Base-by-base conservation (phyloP, 1,140 invertebrate species). In the Euwallacea similis region DNA sequence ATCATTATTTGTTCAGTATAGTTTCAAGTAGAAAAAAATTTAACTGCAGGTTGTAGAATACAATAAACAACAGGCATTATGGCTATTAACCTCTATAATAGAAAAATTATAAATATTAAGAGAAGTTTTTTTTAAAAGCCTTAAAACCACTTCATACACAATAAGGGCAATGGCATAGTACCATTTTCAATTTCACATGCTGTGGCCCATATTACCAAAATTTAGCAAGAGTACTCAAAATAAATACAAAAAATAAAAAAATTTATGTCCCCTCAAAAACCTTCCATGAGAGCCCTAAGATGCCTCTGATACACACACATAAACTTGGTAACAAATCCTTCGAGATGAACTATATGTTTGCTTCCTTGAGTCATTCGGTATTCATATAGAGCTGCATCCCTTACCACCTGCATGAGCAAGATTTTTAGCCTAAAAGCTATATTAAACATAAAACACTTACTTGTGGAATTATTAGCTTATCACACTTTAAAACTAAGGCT, bases 341-440 rank as follows among this genome's bases (percentile, higher is more conserved):
- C 97, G 46, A 99, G 84, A 82, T 99, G 96, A 78, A 96, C 97
- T 76, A 99, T 98, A n/a, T 90, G 87, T 84, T 99, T 99, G 69
- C 91, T 93, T 11, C 97, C 96, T 55, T 90, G 85, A 75, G 92
- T 89, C 85, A 98, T 90, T 69, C 93, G 87, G 80, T 98, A 93
- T 81, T 99, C 96, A 83, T 93, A 97, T 62, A 88, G 86, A 0
- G 96, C 93, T 9, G 97, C 97, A 74, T 91, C 83, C 71, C 89
- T 88, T 0, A 93, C 90, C 3, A 98, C 88, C 59, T 61, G 7
- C 7, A 61, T 10, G 42, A 6, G 42, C 10, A n/a, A 58, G 2
- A 11, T 61, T 61, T 3, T n/a, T 61, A 61, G 6, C 2, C 9
- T 50, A 2, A 50, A 50, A 0, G 2, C 9, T 11, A 50, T 11